Conservation (phyloP, 2,888 invertebrate genomes). For the Drosophila longiperda region DNA sequence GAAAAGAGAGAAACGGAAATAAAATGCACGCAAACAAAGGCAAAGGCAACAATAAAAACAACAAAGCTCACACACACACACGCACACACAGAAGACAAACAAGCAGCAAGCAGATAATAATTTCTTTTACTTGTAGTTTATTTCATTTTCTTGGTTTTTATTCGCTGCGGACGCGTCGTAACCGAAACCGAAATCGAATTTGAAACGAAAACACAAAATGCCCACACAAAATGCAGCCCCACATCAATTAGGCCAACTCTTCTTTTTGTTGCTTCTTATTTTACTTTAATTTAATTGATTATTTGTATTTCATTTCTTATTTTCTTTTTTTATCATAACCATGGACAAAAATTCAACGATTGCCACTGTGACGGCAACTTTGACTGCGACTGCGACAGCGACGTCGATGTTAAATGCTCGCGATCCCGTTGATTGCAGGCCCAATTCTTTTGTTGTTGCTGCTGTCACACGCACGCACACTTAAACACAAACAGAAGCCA, state of each 20-base stretch:
- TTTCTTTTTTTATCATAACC: conserved; percentile 33
- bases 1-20: conserved; percentile 47
- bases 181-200: conserved; percentile 30
- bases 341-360: conserved; percentile 22
- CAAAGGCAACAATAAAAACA: conserved; percentile 37
- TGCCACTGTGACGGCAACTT: conserved; percentile 7
- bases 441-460: conserved; percentile 56
- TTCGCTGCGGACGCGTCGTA: conserved; percentile 23
- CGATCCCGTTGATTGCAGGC: conserved; percentile 54
- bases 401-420: conserved; percentile 29
- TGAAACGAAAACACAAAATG: conserved; percentile 41
- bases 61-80: not conserved
- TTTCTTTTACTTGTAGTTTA: conserved; percentile 35
- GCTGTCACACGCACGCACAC: conserved; percentile 42
- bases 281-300: conserved; percentile 59
- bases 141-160: conserved; percentile 39
- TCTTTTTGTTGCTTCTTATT: not conserved
- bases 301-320: conserved; percentile 42
- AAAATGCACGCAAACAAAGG: conserved; percentile 59
- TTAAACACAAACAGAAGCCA: conserved; percentile 8
- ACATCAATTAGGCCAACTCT: conserved; percentile 46
- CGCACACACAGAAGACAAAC: conserved; percentile 1
- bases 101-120: conserved; percentile 41
- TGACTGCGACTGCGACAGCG: conserved; percentile 12
- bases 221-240: conserved; percentile 20